phyloP scores from a whole-genome alignment of 2,113 vertebrate genomes.

The Cynocephalus volans region DNA sequence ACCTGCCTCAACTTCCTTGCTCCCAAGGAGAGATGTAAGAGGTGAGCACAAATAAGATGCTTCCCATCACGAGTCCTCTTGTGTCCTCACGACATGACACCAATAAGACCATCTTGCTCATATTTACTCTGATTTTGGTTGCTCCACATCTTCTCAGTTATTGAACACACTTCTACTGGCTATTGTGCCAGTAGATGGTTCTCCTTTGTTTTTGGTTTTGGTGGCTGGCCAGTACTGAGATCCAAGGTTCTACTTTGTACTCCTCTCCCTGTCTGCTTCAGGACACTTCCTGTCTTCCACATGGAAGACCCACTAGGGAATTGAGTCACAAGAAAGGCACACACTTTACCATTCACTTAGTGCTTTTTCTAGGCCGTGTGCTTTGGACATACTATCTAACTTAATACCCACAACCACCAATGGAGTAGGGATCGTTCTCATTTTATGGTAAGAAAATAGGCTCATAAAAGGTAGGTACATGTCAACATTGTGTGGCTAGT shows the following conservation, averaged over 20 bases:
- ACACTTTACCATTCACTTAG: not conserved
- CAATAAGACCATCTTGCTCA: not conserved
- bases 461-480: not conserved
- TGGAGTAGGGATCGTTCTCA: not conserved
- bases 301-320: not conserved
- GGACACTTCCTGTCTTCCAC: not conserved
- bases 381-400: not conserved
- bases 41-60: not conserved
- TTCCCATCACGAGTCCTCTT: not conserved
- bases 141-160: not conserved
- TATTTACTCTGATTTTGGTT: not conserved
- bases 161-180: too few species aligned
- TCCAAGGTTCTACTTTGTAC: not conserved
- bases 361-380: not conserved
- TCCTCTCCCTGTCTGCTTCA: not conserved
- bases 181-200: not conserved
- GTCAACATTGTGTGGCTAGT: not conserved
- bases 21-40: not conserved
- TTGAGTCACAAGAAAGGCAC: not conserved
- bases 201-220: not conserved
- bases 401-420: not conserved
- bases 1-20: not conserved
- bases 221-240: too few species aligned
- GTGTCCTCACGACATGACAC: not conserved
- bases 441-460: conserved; percentile 15